Percentiles rank a stretch among this genome's conserved stretches.
phyloP scores from a whole-genome alignment of 2,113 vertebrate genomes.

The Oncorhynchus kisutch region DNA sequence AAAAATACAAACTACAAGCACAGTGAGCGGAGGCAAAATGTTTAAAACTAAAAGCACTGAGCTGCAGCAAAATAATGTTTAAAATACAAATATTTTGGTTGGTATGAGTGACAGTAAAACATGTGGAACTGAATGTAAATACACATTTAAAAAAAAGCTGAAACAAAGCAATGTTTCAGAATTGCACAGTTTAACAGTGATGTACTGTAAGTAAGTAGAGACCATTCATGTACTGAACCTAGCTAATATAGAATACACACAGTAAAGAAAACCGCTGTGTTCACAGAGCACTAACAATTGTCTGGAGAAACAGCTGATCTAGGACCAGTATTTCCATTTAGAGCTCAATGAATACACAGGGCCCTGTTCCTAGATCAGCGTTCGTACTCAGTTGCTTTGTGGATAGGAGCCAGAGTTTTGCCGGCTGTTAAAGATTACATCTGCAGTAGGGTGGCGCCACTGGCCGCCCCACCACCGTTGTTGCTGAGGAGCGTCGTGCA shows the following conservation, averaged over 20 bases:
- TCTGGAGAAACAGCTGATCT: not conserved
- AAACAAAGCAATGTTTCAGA: conserved; percentile 60
- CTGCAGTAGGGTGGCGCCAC: too few relatives aligned
- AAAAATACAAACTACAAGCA: not conserved
- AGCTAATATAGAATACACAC: not conserved
- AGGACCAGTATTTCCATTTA: too few relatives aligned
- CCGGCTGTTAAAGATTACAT: not conserved
- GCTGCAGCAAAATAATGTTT: not conserved
- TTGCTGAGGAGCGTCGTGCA: too few relatives aligned
- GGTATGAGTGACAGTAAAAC: not conserved
- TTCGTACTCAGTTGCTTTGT: too few relatives aligned
- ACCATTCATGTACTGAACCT: not conserved
- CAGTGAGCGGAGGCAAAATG: not conserved
- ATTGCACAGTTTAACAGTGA: conserved; percentile 73
- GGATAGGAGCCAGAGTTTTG: not conserved
- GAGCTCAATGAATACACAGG: too few relatives aligned
- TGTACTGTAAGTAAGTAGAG: not conserved
- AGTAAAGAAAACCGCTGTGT: not conserved
- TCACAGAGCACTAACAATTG: not conserved
- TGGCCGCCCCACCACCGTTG: too few relatives aligned
- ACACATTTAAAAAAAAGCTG: conserved; percentile 46
- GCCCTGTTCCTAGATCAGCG: too few relatives aligned
- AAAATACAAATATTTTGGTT: not conserved
- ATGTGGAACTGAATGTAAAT: not conserved
- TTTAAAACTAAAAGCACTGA: not conserved